phyloP scores from a whole-genome alignment of 2,797 vertebrate genomes.

The Lagocephalus sceleratus region DNA sequence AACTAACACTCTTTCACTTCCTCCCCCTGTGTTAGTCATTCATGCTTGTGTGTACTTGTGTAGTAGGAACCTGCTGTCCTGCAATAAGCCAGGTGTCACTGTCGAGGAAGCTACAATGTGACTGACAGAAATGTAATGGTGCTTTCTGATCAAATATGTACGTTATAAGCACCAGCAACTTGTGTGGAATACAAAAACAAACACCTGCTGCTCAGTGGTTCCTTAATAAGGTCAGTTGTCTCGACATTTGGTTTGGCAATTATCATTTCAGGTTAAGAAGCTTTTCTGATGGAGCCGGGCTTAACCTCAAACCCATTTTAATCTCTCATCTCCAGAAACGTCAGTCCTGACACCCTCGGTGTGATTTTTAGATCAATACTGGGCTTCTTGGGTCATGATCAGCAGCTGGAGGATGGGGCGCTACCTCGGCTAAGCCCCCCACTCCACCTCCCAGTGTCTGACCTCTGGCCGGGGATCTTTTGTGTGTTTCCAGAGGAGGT shows the following conservation, averaged over 20 bases:
- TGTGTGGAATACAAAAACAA: not conserved
- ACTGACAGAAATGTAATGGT: not conserved
- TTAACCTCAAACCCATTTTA: conserved; percentile 27
- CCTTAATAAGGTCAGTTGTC: conserved; percentile 52
- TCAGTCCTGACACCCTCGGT: conserved; percentile 5
- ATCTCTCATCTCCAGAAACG: conserved; percentile 9
- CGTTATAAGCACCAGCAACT: too few relatives aligned
- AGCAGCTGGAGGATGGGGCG: conserved; percentile 55
- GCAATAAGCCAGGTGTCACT: not conserved
- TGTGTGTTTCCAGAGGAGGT: conserved; percentile 43
- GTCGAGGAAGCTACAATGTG: not conserved
- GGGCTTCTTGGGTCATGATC: conserved; percentile 5
- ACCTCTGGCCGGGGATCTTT: conserved; percentile 28
- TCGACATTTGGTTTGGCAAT: too few relatives aligned
- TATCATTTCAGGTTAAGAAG: conserved; percentile 23
- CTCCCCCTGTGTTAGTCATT: not conserved
- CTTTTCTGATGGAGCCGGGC: conserved; percentile 27
- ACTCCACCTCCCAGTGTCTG: conserved; percentile 30
- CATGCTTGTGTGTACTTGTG: not conserved
- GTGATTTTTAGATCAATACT: not conserved
- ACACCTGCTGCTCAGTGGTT: conserved; percentile 1
- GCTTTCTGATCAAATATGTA: too few relatives aligned
- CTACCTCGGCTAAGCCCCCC: conserved; percentile 13
- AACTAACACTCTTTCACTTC: conserved; percentile 20
- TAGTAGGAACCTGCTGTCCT: conserved; percentile 13